phyloP scores from a whole-genome alignment of 2,888 invertebrate genomes.

The Xiphydria camelus region DNA sequence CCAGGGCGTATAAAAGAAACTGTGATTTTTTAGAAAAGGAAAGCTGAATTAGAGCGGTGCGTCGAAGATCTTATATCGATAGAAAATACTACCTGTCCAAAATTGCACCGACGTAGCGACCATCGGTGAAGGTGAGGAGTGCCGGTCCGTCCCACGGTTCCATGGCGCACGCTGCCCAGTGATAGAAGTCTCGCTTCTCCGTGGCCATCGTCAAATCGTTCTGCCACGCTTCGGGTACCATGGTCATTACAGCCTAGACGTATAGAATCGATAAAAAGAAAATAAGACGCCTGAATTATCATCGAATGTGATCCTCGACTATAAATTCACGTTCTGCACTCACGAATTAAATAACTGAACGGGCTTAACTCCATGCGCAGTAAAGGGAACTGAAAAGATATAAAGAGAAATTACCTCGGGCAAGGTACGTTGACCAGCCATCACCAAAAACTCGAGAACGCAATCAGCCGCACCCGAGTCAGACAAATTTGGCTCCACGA shows the following conservation, averaged over 20 bases:
- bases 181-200: constrained; percentile 93
- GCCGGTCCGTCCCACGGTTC: constrained; percentile 99
- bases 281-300: no score
- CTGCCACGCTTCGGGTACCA: constrained; percentile 99
- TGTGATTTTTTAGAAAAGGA: constrained; percentile 24
- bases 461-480: constrained; percentile 98
- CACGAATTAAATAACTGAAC: no score
- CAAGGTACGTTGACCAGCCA: constrained; percentile 87
- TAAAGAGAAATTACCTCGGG: no score
- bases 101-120: constrained; percentile 89
- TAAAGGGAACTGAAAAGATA: no score
- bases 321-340: no score
- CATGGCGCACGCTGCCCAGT: constrained; percentile 97
- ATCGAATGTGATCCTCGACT: no score
- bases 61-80: constrained; percentile 6
- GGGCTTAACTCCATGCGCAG: no score
- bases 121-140: constrained; percentile 95
- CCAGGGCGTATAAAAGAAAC: no score
- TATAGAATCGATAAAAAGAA: no score
- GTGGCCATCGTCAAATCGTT: constrained; percentile 90
- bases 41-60: constrained; percentile 24
- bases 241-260: constrained; percentile 90
- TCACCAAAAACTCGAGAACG: constrained; percentile 94
- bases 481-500: constrained; percentile 95
- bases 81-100: constrained; percentile 64